These are phyloP conservation scores for Geococcyx californianus DNA, from an alignment of 2,113 vertebrate species.

Conservation along the genomic window DNA sequence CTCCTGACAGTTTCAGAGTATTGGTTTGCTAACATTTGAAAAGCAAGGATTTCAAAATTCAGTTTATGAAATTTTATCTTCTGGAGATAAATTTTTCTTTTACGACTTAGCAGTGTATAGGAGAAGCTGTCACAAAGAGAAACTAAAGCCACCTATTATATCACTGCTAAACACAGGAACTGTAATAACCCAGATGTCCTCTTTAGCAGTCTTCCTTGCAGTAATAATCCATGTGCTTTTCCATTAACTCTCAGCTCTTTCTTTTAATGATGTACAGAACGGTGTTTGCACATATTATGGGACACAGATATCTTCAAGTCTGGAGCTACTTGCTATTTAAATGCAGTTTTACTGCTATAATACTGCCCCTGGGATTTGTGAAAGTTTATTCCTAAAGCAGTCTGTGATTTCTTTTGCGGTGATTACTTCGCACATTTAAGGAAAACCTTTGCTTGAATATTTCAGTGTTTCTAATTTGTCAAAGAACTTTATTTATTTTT, in stretches of 20 bases:
- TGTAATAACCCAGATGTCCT: background rate
- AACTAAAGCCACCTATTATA: background rate
- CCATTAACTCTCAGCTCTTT: background rate
- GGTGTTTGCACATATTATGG: background rate
- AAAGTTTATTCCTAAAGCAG: background rate
- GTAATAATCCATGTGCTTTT: background rate
- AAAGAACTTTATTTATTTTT: background rate
- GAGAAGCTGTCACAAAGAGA: background rate
- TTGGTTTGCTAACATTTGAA: background rate
- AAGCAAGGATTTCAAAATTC: background rate
- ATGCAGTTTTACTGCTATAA: background rate
- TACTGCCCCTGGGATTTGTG: background rate
- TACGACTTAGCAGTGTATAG: background rate
- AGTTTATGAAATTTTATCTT: background rate
- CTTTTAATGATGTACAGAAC: background rate
- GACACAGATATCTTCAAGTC: background rate
- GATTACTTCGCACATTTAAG: background rate
- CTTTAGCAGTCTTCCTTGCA: background rate
- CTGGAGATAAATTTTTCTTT: background rate
- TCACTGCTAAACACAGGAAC: background rate
- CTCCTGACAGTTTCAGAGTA: background rate
- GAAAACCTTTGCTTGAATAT: background rate
- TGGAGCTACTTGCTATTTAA: background rate
- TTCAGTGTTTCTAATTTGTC: background rate
- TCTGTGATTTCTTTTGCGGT: background rate